phyloP scores from a whole-genome alignment of 2,113 vertebrate genomes.

The Microcebus jonahi region DNA sequence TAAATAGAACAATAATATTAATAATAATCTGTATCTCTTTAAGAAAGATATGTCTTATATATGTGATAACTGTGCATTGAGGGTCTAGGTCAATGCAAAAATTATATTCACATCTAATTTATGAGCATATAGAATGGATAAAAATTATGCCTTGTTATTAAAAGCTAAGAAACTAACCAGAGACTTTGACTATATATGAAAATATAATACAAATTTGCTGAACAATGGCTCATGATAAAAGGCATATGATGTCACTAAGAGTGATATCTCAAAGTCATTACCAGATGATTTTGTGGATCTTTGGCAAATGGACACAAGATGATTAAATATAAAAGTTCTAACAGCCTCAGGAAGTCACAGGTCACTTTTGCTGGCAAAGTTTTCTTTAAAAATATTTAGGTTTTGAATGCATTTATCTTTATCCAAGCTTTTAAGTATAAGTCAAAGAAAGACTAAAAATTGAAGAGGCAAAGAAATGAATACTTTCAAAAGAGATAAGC shows the following conservation, averaged over 20 bases:
- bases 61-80: not conserved
- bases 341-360: not conserved
- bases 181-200: not conserved
- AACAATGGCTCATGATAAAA: not conserved
- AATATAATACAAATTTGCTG: not conserved
- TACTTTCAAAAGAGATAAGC: not conserved
- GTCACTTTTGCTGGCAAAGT: not conserved
- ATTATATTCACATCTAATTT: not conserved
- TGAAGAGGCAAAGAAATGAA: not conserved
- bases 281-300: not conserved
- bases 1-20: not conserved
- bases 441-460: conserved; percentile 9
- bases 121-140: not conserved
- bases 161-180: not conserved
- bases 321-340: not conserved
- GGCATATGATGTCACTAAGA: not conserved
- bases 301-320: not conserved
- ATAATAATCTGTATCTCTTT: not conserved
- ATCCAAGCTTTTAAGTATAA: conserved; percentile 17
- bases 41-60: not conserved
- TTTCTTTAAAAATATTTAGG: conserved; percentile 14
- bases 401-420: conserved; percentile 20
- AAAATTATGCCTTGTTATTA: not conserved
- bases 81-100: not conserved
- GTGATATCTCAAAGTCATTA: not conserved